Percentiles rank a stretch among this genome's conserved stretches.
Evolutionary conservation across 2,113 vertebrate species (phyloP).

Genomic region (Melozone crissalis): DNA sequence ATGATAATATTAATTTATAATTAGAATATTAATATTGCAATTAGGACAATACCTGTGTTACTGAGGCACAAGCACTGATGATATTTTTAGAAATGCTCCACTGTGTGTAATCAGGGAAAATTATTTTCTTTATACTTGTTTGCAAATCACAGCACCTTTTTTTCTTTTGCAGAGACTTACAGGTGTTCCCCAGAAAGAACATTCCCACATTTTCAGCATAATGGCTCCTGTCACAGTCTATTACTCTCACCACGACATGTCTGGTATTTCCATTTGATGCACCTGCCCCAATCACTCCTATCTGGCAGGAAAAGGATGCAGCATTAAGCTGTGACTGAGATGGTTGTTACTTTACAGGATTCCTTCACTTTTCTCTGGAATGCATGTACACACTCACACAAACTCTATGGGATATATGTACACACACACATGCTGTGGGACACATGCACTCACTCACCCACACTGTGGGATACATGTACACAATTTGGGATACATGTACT

Average conservation of each 20-base stretch:
- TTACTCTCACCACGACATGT: too few relatives aligned
- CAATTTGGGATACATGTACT: background rate
- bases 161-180: background rate
- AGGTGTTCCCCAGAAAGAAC: background rate
- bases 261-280: background rate
- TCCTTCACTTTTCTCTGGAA: background rate
- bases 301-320: background rate
- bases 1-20: background rate
- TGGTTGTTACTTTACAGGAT: rapidly evolving
- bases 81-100: background rate
- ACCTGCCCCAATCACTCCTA: background rate
- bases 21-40: background rate
- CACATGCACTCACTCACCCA: too few relatives aligned
- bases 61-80: background rate
- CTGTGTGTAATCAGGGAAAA: background rate
- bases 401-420: too few relatives aligned
- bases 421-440: too few relatives aligned
- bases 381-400: too few relatives aligned
- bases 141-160: background rate
- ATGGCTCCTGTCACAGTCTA: background rate
- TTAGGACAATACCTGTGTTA: background rate
- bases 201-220: background rate
- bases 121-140: background rate
- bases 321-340: background rate
- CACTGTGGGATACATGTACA: too few relatives aligned